Evolutionary conservation across 2,797 vertebrate genomes (phyloP).

Genomic region (Cichlasoma orientale): DNA sequence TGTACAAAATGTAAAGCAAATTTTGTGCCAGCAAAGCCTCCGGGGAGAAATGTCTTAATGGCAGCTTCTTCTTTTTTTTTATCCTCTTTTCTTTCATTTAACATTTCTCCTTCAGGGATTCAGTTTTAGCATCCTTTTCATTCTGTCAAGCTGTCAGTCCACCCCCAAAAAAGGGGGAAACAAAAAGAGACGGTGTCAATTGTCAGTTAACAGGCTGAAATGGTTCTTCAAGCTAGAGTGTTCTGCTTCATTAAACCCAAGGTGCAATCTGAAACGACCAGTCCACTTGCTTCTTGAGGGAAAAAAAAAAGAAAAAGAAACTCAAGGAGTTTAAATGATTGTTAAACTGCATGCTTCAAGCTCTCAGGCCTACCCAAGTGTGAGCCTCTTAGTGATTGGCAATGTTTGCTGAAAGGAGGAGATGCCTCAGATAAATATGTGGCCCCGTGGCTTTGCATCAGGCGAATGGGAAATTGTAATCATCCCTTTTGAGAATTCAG

Average conservation of each 20-base stretch:
- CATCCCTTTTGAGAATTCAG: conserved; percentile 61
- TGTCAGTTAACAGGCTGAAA: conserved; percentile 33
- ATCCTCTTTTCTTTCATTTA: conserved; percentile 42
- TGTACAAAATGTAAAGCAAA: conserved; percentile 57
- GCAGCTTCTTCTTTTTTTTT: not conserved
- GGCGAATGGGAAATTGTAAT: conserved; percentile 65
- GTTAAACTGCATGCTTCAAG: conserved; percentile 41
- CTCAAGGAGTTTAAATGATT: conserved; percentile 42
- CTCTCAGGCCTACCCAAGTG: conserved; percentile 27
- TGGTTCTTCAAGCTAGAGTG: conserved; percentile 24
- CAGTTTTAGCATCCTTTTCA: conserved; percentile 53
- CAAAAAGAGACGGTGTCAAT: conserved; percentile 26
- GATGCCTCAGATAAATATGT: conserved; percentile 47
- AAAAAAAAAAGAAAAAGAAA: conserved; percentile 4
- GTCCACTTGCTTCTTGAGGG: conserved; percentile 15
- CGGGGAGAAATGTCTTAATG: conserved; percentile 53
- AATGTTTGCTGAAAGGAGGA: conserved; percentile 45
- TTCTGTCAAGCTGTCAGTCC: conserved; percentile 64
- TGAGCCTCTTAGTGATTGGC: conserved; percentile 28
- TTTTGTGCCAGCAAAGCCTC: conserved; percentile 39
- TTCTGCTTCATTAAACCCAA: conserved; percentile 42
- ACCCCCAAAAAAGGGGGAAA: conserved; percentile 13
- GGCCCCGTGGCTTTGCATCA: conserved; percentile 50
- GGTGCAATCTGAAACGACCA: conserved; percentile 39
- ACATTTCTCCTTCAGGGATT: conserved; percentile 35